Evolutionary conservation across 2,888 invertebrate genomes (phyloP).

Genomic region (Rhabditoides inermis): DNA sequence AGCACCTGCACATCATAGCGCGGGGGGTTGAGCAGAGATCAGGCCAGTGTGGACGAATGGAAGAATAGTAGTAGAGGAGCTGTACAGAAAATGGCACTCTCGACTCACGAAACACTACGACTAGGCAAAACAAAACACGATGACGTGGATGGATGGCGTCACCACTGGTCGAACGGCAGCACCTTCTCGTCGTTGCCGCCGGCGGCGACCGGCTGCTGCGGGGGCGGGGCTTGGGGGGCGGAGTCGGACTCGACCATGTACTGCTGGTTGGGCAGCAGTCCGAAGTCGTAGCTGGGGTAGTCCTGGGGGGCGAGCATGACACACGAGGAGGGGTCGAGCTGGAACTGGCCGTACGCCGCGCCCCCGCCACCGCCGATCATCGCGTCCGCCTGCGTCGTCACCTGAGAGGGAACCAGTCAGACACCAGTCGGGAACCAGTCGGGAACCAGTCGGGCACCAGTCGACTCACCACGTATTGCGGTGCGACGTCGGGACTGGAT

Average conservation of each 20-base stretch:
- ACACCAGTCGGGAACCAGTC: constrained; percentile 11
- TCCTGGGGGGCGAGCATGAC: constrained; percentile 25
- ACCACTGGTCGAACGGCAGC: constrained; percentile 32
- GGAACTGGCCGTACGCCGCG: constrained; percentile 8
- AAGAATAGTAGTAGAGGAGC: too few relatives aligned
- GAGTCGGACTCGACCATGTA: constrained; percentile 12
- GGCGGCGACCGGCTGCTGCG: background rate
- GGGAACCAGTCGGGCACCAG: constrained; percentile 27
- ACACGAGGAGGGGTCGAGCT: constrained; percentile 15
- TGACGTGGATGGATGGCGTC: too few relatives aligned
- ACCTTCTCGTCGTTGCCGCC: constrained; percentile 17
- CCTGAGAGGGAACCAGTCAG: constrained; percentile 6
- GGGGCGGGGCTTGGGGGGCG: constrained; percentile 7
- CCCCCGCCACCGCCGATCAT: constrained; percentile 20
- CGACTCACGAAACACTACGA: too few relatives aligned
- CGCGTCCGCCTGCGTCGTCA: constrained; percentile 24
- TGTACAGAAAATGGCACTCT: too few relatives aligned
- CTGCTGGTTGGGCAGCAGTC: constrained; percentile 18
- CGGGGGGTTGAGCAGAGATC: too few relatives aligned
- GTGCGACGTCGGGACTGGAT: constrained; percentile 2
- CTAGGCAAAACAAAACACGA: too few relatives aligned
- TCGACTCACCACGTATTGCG: constrained; percentile 27
- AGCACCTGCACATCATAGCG: too few relatives aligned
- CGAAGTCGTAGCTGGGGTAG: constrained; percentile 35
- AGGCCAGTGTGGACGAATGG: too few relatives aligned